Conservation (phyloP, 2,888 invertebrate genomes). For the Drosophila picticornis region DNA sequence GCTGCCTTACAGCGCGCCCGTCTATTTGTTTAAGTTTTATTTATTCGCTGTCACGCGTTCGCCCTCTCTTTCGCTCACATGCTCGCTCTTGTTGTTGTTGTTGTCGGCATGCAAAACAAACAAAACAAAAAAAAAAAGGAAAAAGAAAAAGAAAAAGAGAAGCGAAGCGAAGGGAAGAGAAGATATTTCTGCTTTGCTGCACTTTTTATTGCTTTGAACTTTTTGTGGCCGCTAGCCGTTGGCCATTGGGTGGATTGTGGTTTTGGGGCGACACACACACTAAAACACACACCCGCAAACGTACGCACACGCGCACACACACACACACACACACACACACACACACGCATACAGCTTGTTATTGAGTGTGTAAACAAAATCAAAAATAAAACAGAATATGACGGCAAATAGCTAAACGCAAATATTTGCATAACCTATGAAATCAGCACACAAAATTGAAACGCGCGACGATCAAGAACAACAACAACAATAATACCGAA, state of each 20-base stretch:
- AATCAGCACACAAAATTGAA: constrained; percentile 65
- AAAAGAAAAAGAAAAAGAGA: background rate
- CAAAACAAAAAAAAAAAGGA: constrained; percentile 1
- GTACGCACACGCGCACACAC: constrained; percentile 14
- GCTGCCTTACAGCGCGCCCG: constrained; percentile 11
- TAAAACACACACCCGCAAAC: constrained; percentile 19
- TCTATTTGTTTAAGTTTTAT: constrained; percentile 16
- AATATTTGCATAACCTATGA: constrained; percentile 65
- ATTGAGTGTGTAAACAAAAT: constrained; percentile 22
- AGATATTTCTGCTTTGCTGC: constrained; percentile 34
- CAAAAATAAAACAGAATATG: constrained; percentile 24
- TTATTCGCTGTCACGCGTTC: constrained; percentile 5
- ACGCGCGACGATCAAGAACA: constrained; percentile 35
- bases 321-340: constrained; percentile 21
- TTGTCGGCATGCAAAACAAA: constrained; percentile 23
- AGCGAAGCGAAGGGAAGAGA: background rate
- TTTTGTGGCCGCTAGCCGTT: constrained; percentile 50
- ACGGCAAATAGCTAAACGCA: constrained; percentile 33
- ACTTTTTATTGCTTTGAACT: constrained; percentile 76
- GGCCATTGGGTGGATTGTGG: constrained; percentile 32
- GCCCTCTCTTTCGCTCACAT: constrained; percentile 23
- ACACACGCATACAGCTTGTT: background rate
- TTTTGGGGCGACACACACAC: constrained; percentile 41
- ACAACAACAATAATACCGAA: constrained; percentile 26
- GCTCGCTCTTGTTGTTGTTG: constrained; percentile 7